Conservation (phyloP, 2,797 vertebrate species). For the Eidolon dupreanum region DNA sequence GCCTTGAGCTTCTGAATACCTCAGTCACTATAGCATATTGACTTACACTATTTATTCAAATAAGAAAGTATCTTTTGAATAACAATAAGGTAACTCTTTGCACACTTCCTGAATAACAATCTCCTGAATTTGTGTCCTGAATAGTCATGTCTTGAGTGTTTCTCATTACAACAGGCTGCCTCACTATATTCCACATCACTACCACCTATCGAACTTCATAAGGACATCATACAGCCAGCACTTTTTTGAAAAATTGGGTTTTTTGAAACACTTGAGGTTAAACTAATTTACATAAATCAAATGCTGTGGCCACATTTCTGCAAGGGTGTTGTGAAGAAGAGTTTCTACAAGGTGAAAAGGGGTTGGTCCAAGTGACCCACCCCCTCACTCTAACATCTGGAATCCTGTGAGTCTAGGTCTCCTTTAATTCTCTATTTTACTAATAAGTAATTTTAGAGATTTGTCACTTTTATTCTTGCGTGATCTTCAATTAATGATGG, state of each 20-base stretch:
- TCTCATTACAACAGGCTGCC: background rate
- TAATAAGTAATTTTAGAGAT: slow-evolving; percentile 4
- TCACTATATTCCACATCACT: background rate
- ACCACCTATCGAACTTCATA: background rate
- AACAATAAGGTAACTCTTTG: slow-evolving; percentile 49
- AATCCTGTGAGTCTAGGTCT: background rate
- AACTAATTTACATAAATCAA: background rate
- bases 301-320: background rate
- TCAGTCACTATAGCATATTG: slow-evolving; percentile 64
- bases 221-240: background rate
- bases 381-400: background rate
- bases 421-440: background rate
- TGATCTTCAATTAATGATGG: slow-evolving; percentile 2
- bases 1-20: slow-evolving; percentile 54
- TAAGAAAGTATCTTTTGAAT: slow-evolving; percentile 65
- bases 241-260: background rate
- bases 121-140: slow-evolving; percentile 20
- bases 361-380: background rate
- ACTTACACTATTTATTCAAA: slow-evolving; percentile 70
- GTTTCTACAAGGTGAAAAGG: background rate
- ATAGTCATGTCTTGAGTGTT: background rate
- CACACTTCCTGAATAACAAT: slow-evolving; percentile 39
- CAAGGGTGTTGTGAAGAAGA: background rate
- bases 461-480: slow-evolving; percentile 13
- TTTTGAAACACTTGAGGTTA: slow-evolving; percentile 24